Base-by-base conservation (phyloP, 2,888 invertebrate species). In the Anoncus sp. region DNA sequence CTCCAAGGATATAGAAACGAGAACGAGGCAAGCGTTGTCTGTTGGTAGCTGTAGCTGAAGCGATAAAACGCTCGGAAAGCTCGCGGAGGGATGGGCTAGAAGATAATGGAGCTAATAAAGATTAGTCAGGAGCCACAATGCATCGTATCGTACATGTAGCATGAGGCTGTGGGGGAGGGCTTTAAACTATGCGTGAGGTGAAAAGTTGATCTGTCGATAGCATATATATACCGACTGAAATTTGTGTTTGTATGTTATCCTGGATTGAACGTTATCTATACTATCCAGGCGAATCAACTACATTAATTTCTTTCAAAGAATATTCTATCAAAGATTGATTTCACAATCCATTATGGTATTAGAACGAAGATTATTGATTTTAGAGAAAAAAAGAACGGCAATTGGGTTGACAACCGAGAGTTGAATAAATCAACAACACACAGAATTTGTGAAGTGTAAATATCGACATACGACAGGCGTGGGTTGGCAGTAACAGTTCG, bases 101-200 rank as follows among this genome's bases (percentile, higher is more conserved):
- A 73, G 67, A 77, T 77, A 77, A 77, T 73, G 69, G 73, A 69
- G 55, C 77, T 77, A 77, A 77, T 77, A 77, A 77, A 77, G 77
- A 73, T 77, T 77, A 73, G 73, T 63, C 77, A 65, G 65, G 18
- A 57, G 49, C 59, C 43, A 38, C 62, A 59, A 71, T 63, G 62
- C 67, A 27, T 57, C 59, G 59, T 67, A 69, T 63, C 57, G 31
- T 31, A 49, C n/a, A 27, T 40, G n/a, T 14, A 31, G 49, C 27
- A 27, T 51, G 38, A 60, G 24, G 24, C 18, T 31, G 43, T 10
- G 10, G 35, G 14, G 57, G 10, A 24, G 14, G 57, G 45, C 49
- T 69, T 69, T n/a, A 38, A 47, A 20, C 43, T 27, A 20, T 45
- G 38, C 55, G 31, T 24, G 12, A 45, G 57, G 20, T 31, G 45